These are phyloP conservation scores for Conus ventricosus DNA, from an alignment of 1,140 invertebrate genomes.

Conservation along the genomic window DNA sequence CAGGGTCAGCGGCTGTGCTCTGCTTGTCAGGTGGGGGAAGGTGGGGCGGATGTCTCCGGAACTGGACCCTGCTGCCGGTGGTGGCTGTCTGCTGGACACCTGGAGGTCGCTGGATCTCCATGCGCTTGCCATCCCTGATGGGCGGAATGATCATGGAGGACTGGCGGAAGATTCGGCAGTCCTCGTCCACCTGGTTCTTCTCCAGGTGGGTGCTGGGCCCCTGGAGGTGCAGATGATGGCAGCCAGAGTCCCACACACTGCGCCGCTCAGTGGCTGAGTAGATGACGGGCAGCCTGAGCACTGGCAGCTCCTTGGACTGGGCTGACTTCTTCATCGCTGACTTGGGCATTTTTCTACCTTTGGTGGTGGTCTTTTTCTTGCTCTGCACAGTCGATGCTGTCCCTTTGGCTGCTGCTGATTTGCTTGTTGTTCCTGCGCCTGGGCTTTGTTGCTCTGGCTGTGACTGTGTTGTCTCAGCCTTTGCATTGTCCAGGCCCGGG, in stretches of 20 bases:
- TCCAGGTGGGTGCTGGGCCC: background rate
- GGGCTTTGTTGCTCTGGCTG: background rate
- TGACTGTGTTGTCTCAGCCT: no score
- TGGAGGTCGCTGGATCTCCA: background rate
- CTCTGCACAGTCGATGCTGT: background rate
- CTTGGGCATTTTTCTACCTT: background rate
- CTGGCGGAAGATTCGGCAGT: slow-evolving; percentile 12
- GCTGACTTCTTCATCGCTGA: background rate
- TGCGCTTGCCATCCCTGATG: slow-evolving; percentile 7
- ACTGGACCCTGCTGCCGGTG: background rate
- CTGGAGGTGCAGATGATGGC: background rate
- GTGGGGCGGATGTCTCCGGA: background rate
- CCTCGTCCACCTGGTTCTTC: slow-evolving; percentile 5
- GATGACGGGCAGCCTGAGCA: slow-evolving; percentile 21
- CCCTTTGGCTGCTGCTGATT: background rate
- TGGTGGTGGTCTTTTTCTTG: background rate
- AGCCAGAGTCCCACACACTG: slow-evolving; percentile 20
- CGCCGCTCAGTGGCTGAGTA: background rate
- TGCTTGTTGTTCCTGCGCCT: background rate
- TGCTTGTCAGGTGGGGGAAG: background rate
- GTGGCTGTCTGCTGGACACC: background rate
- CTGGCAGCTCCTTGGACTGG: background rate
- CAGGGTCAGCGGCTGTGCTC: background rate
- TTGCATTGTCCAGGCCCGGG: no score
- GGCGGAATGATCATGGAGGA: background rate